Evolutionary conservation across 2,888 invertebrate species (phyloP), one percentile per base, ranked within the genome.

Genomic region (Pseudococcus longispinus): DNA sequence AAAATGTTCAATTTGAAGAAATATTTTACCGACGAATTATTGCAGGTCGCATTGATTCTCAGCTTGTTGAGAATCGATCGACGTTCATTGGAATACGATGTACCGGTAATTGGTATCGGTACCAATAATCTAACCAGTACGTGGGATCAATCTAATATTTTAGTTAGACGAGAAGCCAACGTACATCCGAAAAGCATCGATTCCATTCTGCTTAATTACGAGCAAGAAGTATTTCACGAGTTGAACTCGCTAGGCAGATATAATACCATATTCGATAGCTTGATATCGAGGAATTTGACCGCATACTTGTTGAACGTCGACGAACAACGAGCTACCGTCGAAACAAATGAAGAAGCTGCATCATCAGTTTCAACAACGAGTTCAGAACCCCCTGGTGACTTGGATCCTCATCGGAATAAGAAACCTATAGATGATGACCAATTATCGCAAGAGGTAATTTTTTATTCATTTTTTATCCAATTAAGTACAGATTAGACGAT

Each of bases 1-100:
- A 91, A 89, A 90, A 96, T 96, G 96, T 92, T 96, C 91, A 94
- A 95, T 89, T 91, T 95, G 89, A 96, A 96, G 92, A 96, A 96
- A 91, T 91, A 95, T 82, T 95, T 95, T 90, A 94, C 95, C 84
- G 95, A 96, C 90, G 96, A 96, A 92, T 92, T 96, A 90, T 91
- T 97, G 88, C 94, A 96, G 91, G 92, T 96, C 89, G 95, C 97
- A 89, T 91, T 97, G 90, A 93, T 97, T 89, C 92, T 97, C 89
- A 95, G 96, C 91, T 92, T 97, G 89, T 91, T 97, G 87, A 93
- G 96, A 89, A 94, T 95, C 18, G 94, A 96, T 90, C 95, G 95
- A 0, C 87, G 88, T 83, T 74, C 84, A 2, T 70, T 88, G 44
- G 89, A 89, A 42, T 88, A 89, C 80, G 89, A 94, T 89, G 93